phyloP scores from a whole-genome alignment of 1,140 invertebrate species.

The Hypsibius dujardini region DNA sequence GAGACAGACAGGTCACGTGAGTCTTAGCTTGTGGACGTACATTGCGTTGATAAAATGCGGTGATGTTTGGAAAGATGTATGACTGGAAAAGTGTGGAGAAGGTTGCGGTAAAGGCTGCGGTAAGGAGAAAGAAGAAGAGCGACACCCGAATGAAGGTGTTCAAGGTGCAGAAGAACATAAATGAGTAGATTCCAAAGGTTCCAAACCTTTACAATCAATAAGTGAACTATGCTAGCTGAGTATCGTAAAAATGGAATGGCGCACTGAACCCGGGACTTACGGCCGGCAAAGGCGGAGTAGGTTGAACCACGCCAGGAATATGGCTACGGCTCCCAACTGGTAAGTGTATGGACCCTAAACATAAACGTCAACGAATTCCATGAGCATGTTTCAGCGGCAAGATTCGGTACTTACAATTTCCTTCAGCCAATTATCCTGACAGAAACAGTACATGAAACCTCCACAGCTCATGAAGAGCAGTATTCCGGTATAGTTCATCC shows the following conservation, averaged over 20 bases:
- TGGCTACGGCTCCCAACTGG: slow-evolving; percentile 12
- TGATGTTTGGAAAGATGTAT: neutral
- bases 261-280: neutral
- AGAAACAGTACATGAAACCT: neutral
- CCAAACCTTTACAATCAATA: neutral
- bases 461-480: neutral
- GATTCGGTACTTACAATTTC: neutral
- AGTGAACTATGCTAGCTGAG: neutral
- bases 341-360: neutral
- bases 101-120: neutral
- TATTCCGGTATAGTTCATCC: neutral
- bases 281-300: slow-evolving; percentile 11
- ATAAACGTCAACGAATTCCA: no score
- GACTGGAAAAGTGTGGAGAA: slow-evolving; percentile 2
- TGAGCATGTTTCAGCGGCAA: no score
- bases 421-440: neutral
- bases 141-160: slow-evolving; percentile 11
- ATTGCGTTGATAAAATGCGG: neutral
- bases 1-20: no score
- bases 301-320: slow-evolving; percentile 15
- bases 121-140: slow-evolving; percentile 4
- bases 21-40: neutral
- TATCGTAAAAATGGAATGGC: neutral
- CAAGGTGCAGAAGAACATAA: slow-evolving; percentile 14
- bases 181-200: slow-evolving; percentile 13